Conservation (phyloP, 2,888 invertebrate species). For the Candidula unifasciata region DNA sequence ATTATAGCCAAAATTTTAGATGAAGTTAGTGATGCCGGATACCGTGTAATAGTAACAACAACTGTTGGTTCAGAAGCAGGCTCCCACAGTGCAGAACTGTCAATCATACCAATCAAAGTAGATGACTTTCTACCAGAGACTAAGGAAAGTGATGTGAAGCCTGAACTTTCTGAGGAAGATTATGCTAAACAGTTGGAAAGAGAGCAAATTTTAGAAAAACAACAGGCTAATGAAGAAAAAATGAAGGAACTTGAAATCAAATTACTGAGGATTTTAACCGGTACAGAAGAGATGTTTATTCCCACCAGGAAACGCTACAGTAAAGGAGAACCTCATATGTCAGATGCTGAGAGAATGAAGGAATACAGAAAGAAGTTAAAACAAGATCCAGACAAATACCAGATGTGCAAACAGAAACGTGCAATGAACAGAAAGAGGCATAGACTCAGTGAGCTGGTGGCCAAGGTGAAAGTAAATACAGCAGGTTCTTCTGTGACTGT, state of each 20-base stretch:
- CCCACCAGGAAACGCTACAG: conserved; percentile 44
- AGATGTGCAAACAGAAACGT: conserved; percentile 48
- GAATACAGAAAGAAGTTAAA: conserved; percentile 47
- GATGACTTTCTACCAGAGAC: conserved; percentile 49
- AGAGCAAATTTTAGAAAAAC: conserved; percentile 49
- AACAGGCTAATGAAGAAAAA: conserved; percentile 46
- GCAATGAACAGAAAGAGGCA: conserved; percentile 38
- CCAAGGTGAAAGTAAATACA: conserved; percentile 40
- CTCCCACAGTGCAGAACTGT: conserved; percentile 49
- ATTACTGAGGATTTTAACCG: conserved; percentile 45
- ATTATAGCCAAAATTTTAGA: conserved; percentile 42
- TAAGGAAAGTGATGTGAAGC: conserved; percentile 46
- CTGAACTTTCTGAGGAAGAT: conserved; percentile 49
- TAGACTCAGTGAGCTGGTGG: conserved; percentile 37
- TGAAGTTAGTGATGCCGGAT: conserved; percentile 49
- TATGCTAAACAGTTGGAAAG: conserved; percentile 49
- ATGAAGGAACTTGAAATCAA: conserved; percentile 48
- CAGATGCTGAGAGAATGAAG: conserved; percentile 52
- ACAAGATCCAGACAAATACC: conserved; percentile 50
- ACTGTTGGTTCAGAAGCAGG: conserved; percentile 49
- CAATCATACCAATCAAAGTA: conserved; percentile 40
- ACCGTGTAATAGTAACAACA: conserved; percentile 46
- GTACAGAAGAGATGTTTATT: conserved; percentile 49
- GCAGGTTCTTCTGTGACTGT: conserved; percentile 29
- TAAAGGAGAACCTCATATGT: conserved; percentile 34